Conservation (phyloP, 2,797 vertebrate genomes). For the Eidolon dupreanum region DNA sequence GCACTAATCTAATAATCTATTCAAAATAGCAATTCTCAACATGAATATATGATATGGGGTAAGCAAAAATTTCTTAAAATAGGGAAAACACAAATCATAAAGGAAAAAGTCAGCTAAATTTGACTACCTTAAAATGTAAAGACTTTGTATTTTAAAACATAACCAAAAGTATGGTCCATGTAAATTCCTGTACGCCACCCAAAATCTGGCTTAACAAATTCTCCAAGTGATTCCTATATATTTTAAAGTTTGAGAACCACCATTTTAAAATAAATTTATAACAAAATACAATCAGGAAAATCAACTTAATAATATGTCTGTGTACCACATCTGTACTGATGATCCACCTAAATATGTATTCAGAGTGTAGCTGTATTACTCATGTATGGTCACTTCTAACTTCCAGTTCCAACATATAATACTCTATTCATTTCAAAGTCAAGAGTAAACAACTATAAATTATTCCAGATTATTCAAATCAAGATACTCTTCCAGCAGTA, state of each 20-base stretch:
- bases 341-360: neutral
- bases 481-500: neutral
- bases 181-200: neutral
- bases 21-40: neutral
- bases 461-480: conserved; percentile 20
- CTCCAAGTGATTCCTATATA: neutral
- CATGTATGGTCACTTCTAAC: neutral
- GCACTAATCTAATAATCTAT: neutral
- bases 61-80: neutral
- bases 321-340: neutral
- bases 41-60: neutral
- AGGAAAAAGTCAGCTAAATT: neutral
- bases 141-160: neutral
- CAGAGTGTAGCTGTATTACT: neutral
- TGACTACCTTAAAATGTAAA: neutral
- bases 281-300: neutral
- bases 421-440: neutral
- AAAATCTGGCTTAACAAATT: neutral
- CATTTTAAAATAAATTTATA: neutral
- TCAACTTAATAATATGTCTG: neutral
- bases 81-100: neutral
- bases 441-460: neutral
- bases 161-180: neutral
- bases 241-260: neutral
- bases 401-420: neutral